A percentile compares a stretch with the other conserved stretches of the same genome.
Evolutionary conservation across 2,113 vertebrate genomes (phyloP).

Genomic region (Neogobius melanostomus): DNA sequence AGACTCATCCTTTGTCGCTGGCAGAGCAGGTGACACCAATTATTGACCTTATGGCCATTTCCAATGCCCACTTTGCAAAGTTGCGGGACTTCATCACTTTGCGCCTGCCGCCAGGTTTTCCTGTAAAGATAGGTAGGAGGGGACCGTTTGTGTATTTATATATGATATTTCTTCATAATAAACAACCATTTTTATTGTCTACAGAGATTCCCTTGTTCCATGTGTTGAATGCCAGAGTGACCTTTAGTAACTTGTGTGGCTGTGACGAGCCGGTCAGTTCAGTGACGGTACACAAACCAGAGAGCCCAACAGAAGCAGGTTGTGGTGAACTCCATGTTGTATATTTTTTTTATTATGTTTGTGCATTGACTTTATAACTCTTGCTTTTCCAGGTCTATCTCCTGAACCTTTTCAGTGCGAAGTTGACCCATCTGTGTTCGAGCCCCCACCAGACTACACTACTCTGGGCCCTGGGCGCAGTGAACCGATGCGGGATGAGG

Average conservation of each 20-base stretch:
- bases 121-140: conserved; percentile 76
- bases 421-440: conserved; percentile 88
- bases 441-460: conserved; percentile 88
- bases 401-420: conserved; percentile 81
- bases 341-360: not conserved
- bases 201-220: conserved; percentile 83
- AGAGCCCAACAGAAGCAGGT: conserved; percentile 67
- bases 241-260: conserved; percentile 82
- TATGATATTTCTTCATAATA: not conserved
- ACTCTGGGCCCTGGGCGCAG: conserved; percentile 86
- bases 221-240: conserved; percentile 82
- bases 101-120: conserved; percentile 79
- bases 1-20: conserved; percentile 79
- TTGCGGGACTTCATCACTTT: conserved; percentile 82
- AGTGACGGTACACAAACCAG: conserved; percentile 69
- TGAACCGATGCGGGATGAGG: conserved; percentile 90
- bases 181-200: not conserved
- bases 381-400: conserved; percentile 61
- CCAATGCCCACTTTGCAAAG: conserved; percentile 83
- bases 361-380: not conserved
- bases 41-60: conserved; percentile 85
- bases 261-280: conserved; percentile 80
- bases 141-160: not conserved
- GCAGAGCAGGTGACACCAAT: conserved; percentile 83
- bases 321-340: conserved; percentile 7